Evolutionary conservation across 37 sponge, comb jelly and placozoan species (phyloP).

Genomic region (Beroe ovata): DNA sequence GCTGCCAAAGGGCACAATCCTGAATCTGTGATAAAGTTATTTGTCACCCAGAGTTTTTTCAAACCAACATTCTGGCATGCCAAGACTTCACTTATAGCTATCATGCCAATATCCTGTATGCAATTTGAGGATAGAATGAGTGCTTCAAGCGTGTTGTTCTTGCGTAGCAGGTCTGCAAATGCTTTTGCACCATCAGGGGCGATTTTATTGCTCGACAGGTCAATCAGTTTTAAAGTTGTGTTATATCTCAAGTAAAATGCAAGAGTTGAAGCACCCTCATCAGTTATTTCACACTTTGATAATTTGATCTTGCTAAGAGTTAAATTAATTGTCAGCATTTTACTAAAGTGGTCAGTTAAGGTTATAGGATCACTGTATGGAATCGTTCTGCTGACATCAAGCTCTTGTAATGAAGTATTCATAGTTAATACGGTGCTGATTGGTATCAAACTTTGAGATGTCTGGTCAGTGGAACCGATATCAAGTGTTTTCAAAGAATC

Average conservation of each 20-base stretch:
- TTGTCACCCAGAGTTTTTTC: constrained; percentile 40
- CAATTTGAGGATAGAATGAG: not conserved
- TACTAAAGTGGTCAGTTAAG: constrained; percentile 16
- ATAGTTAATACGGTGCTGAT: not conserved
- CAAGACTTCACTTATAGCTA: constrained; percentile 23
- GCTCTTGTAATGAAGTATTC: not conserved
- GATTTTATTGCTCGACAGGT: constrained; percentile 18
- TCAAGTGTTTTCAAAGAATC: not conserved
- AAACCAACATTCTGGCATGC: not conserved
- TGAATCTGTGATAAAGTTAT: not conserved
- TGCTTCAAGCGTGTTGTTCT: not conserved
- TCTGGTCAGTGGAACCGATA: constrained; percentile 2
- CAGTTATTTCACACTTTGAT: constrained; percentile 36
- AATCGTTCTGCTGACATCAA: constrained; percentile 30
- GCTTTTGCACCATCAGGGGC: constrained; percentile 19
- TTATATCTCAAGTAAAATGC: constrained; percentile 4
- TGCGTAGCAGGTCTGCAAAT: constrained; percentile 3
- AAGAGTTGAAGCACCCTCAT: not conserved
- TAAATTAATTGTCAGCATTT: not conserved
- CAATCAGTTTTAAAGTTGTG: not conserved
- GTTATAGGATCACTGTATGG: constrained; percentile 3
- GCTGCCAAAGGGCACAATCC: constrained; percentile 20
- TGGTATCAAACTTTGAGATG: constrained; percentile 40
- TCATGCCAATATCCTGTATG: constrained; percentile 1
- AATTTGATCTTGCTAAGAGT: not conserved